These are phyloP conservation scores for Bolinopsis microptera DNA, from an alignment of 37 sponge, comb jelly and placozoan genomes.

Conservation along the genomic window DNA sequence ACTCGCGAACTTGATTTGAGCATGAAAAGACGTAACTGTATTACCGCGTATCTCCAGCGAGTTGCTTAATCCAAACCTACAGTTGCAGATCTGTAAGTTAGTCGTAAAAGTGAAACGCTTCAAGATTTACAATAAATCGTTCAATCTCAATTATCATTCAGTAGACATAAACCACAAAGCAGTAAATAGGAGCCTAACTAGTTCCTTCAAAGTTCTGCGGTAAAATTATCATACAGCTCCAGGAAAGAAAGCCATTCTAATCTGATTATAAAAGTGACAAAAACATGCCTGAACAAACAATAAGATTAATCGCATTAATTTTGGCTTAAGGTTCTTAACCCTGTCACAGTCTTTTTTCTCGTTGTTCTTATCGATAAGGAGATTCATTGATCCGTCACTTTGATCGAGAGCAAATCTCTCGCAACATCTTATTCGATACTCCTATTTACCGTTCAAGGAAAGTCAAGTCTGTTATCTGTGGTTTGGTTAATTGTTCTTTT, in stretches of 20 bases:
- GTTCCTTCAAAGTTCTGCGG: no score
- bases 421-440: constrained; percentile 2
- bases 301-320: neutral
- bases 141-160: neutral
- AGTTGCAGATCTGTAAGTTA: neutral
- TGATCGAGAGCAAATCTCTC: neutral
- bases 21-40: no score
- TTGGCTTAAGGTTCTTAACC: neutral
- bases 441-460: neutral
- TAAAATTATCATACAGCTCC: no score
- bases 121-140: neutral
- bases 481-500: neutral
- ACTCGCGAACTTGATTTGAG: neutral
- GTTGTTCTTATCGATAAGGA: neutral
- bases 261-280: no score
- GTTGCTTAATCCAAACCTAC: no score
- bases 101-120: neutral
- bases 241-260: no score
- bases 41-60: constrained; percentile 7
- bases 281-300: no score
- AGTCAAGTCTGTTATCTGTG: neutral
- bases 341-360: neutral
- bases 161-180: neutral
- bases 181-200: neutral
- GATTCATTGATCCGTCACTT: neutral